Evolutionary conservation across 2,797 vertebrate species (phyloP).

Genomic region (Phoeniculus purpureus): DNA sequence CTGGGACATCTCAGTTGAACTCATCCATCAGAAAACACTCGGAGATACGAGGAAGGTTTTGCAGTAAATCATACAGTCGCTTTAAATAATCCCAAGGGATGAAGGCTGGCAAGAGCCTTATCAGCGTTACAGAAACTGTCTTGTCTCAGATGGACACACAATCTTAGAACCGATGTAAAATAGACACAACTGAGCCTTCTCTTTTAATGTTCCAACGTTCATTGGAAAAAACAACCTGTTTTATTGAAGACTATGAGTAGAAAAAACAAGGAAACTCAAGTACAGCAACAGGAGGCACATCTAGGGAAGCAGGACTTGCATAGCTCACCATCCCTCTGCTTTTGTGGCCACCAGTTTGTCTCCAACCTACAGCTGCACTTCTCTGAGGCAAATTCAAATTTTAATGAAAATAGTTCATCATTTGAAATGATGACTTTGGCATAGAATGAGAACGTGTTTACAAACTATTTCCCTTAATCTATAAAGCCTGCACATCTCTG

Average conservation of each 20-base stretch:
- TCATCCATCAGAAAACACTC: slow-evolving; percentile 27
- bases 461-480: not conserved
- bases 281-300: fast-evolving
- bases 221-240: not conserved
- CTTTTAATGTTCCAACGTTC: not conserved
- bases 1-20: not conserved
- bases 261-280: not conserved
- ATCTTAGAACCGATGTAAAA: not conserved
- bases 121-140: not conserved
- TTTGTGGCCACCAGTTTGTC: not conserved
- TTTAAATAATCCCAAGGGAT: not conserved
- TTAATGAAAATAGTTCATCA: not conserved
- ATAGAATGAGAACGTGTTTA: not conserved
- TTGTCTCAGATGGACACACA: not conserved
- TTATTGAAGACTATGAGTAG: not conserved
- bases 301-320: not conserved
- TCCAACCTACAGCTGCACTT: not conserved
- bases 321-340: not conserved
- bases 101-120: not conserved
- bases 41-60: not conserved
- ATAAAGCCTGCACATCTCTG: not conserved
- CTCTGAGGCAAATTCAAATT: not conserved
- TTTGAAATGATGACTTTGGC: not conserved
- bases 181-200: not conserved
- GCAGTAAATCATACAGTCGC: not conserved